Evolutionary conservation across 2,113 vertebrate species (phyloP), one percentile per base, ranked within the genome.

Genomic region (Albula glossodonta): DNA sequence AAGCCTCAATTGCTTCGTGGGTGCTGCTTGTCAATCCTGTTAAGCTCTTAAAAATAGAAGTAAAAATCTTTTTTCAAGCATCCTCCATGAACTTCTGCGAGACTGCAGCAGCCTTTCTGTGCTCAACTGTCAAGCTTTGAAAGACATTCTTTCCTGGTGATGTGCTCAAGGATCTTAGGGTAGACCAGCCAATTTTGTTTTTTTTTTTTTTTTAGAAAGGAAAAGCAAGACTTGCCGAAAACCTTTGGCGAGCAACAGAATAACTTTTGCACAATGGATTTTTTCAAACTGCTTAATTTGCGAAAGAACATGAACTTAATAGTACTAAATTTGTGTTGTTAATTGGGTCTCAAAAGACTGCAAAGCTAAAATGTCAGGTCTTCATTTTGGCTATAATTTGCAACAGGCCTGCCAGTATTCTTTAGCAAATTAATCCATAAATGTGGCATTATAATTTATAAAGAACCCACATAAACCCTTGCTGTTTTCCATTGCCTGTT

Each of bases 171-270:
- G 78, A 84, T 83, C 66, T 87, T 84, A 89, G 85, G 84, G 13
- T 81, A 74, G 66, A 85, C 81, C 70, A 82, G 91, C 90, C 92
- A 92, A 89, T 85, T 84, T 85, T 87, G 88, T 89, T 83, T 91
- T 89, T 79, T 70, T 83, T 91, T 89, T 79, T 70, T 88, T 48
- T 84, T 81, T 52, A 80, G 87, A 8, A 85, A 7, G 83, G 50
- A 83, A 87, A 79, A 82, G 79, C 87, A 84, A 88, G 89, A 93
- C 92, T 91, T 89, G 81, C 88, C 85, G 84, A 22, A n/a, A 74
- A 31, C 8, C n/a, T 74, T 22, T 31, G 70, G 70, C n/a, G 5
- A 22, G n/a, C n/a, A 31, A 25, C 70, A n/a, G 70, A n/a, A 22
- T 10, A 56, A 12, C 6, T 22, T 31, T 74, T 80, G 17, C 79